These are phyloP conservation scores for Novumbra hubbsi DNA, from an alignment of 2,797 vertebrate species.

Conservation along the genomic window DNA sequence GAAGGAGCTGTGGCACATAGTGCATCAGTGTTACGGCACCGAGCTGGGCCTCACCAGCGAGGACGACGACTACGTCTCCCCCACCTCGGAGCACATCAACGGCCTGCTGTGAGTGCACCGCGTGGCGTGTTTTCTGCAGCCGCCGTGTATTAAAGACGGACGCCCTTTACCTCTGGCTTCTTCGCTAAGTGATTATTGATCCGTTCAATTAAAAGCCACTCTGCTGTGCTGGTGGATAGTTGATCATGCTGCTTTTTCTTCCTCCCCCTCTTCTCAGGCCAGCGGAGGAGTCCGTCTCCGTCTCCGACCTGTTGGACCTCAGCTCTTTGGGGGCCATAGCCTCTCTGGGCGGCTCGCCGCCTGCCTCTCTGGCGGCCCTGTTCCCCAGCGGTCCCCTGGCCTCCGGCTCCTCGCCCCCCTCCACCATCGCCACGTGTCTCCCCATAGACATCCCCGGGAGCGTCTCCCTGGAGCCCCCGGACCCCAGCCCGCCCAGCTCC, in stretches of 20 bases:
- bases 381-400: constrained; percentile 52
- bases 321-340: constrained; percentile 69
- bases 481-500: constrained; percentile 68
- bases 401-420: constrained; percentile 59
- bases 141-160: neutral
- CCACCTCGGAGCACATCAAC: constrained; percentile 82
- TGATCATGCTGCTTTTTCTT: constrained; percentile 10
- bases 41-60: constrained; percentile 92
- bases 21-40: constrained; percentile 90
- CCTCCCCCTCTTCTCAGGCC: constrained; percentile 61
- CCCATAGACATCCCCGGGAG: constrained; percentile 67
- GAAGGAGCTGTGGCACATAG: constrained; percentile 90
- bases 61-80: constrained; percentile 89
- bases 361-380: constrained; percentile 38
- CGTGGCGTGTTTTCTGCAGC: neutral
- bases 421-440: constrained; percentile 56
- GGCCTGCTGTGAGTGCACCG: constrained; percentile 81
- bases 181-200: neutral
- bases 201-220: constrained; percentile 1
- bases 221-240: neutral
- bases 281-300: constrained; percentile 77
- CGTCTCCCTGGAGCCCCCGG: constrained; percentile 58
- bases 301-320: constrained; percentile 81
- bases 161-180: neutral
- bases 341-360: constrained; percentile 60